These are phyloP conservation scores for Fragum sueziense DNA, from an alignment of 2,888 invertebrate genomes.

Conservation along the genomic window DNA sequence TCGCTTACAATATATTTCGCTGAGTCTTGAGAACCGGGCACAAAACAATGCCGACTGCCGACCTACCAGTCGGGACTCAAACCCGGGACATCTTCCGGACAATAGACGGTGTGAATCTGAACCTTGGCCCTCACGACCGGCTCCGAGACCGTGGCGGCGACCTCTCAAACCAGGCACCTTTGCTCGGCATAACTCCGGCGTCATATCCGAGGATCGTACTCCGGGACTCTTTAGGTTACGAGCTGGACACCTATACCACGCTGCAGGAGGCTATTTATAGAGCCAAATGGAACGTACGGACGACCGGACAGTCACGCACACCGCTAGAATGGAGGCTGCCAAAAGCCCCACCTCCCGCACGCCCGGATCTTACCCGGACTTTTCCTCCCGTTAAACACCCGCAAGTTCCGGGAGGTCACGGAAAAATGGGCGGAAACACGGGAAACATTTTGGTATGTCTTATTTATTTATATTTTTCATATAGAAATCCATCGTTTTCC, in stretches of 20 bases:
- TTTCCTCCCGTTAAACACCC: slow-evolving; percentile 57
- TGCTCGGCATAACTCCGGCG: neutral
- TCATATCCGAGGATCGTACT: slow-evolving; percentile 67
- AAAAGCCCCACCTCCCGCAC: slow-evolving; percentile 75
- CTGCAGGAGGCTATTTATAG: slow-evolving; percentile 76
- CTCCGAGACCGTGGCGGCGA: slow-evolving; percentile 21
- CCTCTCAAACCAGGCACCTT: neutral
- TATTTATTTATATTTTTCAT: neutral
- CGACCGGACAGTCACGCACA: slow-evolving; percentile 55
- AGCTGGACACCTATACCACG: slow-evolving; percentile 76
- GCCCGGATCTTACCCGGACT: slow-evolving; percentile 75
- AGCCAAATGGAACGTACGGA: slow-evolving; percentile 64
- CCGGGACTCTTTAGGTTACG: slow-evolving; percentile 65
- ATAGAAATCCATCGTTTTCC: too few relatives aligned
- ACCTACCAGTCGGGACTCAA: slow-evolving; percentile 18
- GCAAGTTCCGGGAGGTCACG: slow-evolving; percentile 5
- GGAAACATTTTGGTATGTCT: slow-evolving; percentile 38
- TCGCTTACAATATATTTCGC: neutral
- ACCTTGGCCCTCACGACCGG: slow-evolving; percentile 48
- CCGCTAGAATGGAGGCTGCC: slow-evolving; percentile 79
- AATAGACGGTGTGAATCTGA: slow-evolving; percentile 42
- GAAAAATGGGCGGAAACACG: neutral
- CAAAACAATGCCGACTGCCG: slow-evolving; percentile 13
- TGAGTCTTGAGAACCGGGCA: too few relatives aligned
- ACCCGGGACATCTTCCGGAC: slow-evolving; percentile 57